phyloP scores from a whole-genome alignment of 2,888 invertebrate species.

The Caenorhabditis drosophilae region DNA sequence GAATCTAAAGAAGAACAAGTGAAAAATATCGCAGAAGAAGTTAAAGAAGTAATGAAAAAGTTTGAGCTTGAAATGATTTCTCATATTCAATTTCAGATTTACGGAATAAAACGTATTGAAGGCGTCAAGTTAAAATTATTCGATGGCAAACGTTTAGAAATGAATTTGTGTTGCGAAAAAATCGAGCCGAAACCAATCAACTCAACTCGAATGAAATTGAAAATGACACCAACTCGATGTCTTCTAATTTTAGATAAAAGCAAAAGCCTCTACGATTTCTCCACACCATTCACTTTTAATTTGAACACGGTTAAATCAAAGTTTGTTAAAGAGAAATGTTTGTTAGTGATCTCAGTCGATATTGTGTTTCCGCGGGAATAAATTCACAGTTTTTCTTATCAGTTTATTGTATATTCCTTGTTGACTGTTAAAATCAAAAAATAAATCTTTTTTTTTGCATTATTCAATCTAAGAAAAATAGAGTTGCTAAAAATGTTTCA shows the following conservation, averaged over 20 bases:
- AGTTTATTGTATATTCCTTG: no score
- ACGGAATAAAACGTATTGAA: constrained; percentile 13
- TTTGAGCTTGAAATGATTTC: no score
- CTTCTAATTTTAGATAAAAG: constrained; percentile 33
- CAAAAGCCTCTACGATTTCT: constrained; percentile 37
- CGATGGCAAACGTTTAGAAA: constrained; percentile 31
- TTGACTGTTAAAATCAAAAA: no score
- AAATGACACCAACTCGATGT: constrained; percentile 22
- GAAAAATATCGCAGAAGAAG: not conserved
- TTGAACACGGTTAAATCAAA: constrained; percentile 25
- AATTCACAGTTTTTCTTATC: no score
- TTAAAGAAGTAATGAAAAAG: not conserved
- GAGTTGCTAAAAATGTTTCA: no score
- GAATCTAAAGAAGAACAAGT: no score
- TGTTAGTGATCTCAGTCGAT: constrained; percentile 26
- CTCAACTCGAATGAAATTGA: constrained; percentile 8
- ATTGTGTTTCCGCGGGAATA: constrained; percentile 7
- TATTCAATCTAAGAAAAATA: no score
- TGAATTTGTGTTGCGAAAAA: constrained; percentile 19
- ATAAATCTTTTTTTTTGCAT: no score
- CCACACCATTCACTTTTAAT: constrained; percentile 33
- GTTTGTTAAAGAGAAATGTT: constrained; percentile 21
- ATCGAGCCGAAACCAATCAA: not conserved
- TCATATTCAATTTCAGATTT: constrained; percentile 18
- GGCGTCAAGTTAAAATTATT: constrained; percentile 17